Evolutionary conservation across 2,113 vertebrate species (phyloP).

Genomic region (Epinephelus lanceolatus): DNA sequence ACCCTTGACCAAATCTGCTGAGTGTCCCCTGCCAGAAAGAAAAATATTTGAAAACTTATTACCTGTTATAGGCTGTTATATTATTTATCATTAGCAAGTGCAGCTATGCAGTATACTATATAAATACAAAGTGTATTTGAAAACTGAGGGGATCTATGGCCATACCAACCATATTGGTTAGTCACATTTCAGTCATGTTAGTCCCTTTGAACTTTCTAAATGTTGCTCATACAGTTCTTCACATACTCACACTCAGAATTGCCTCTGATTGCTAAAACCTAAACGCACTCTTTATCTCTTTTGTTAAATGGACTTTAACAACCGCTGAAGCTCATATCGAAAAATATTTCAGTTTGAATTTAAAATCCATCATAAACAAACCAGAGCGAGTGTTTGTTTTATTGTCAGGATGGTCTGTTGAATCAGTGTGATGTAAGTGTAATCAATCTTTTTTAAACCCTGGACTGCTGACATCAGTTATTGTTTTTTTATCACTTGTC

Average conservation of each 20-base stretch:
- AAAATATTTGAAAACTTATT: too few species aligned
- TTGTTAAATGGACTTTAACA: conserved; percentile 6
- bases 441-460: background rate
- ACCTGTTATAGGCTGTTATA: too few species aligned
- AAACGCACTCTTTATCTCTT: conserved; percentile 15
- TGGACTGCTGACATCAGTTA: background rate
- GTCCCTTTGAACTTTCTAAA: conserved; percentile 10
- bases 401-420: conserved; percentile 2
- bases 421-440: conserved; percentile 1
- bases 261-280: background rate
- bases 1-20: too few species aligned
- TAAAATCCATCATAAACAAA: background rate
- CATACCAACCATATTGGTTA: too few species aligned
- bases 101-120: too few species aligned
- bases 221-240: background rate
- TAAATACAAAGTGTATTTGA: too few species aligned
- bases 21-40: too few species aligned
- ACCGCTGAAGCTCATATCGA: background rate
- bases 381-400: conserved; percentile 5
- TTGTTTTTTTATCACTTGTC: background rate
- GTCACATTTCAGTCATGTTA: background rate
- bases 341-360: background rate
- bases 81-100: too few species aligned
- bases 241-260: background rate
- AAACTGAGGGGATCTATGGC: too few species aligned